These are phyloP conservation scores for Halichoerus grypus DNA, from an alignment of 2,113 vertebrate species.

Conservation along the genomic window DNA sequence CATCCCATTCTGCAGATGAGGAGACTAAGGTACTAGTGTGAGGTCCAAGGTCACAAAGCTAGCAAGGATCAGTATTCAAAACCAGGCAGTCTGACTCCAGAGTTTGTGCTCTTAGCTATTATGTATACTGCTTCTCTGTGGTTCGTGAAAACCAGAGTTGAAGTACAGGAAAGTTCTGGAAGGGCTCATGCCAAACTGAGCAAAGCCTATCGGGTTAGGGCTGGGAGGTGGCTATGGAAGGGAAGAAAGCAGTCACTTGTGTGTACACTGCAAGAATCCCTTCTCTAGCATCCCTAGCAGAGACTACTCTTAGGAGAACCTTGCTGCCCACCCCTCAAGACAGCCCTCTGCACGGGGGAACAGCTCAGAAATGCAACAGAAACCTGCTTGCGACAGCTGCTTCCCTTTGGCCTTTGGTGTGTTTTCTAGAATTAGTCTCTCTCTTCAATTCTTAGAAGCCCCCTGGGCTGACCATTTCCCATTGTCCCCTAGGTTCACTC, in stretches of 20 bases:
- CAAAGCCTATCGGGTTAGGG: not conserved
- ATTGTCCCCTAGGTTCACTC: not conserved
- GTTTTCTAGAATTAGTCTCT: not conserved
- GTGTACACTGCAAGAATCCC: not conserved
- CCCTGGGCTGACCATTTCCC: not conserved
- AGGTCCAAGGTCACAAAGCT: not conserved
- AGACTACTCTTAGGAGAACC: not conserved
- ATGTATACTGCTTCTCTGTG: not conserved
- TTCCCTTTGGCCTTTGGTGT: not conserved
- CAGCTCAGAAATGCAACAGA: too few species aligned
- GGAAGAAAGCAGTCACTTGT: not conserved
- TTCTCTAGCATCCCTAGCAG: not conserved
- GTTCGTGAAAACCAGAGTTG: not conserved
- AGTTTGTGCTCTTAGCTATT: not conserved
- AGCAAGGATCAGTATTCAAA: not conserved
- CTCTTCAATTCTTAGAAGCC: not conserved
- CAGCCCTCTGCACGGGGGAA: accelerated
- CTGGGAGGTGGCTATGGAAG: not conserved
- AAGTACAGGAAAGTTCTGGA: not conserved
- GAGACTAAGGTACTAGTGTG: not conserved
- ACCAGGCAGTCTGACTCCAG: not conserved
- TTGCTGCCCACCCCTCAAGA: too few species aligned
- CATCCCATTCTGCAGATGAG: not conserved
- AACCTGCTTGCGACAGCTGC: not conserved
- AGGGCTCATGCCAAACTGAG: not conserved